Evolutionary conservation across 2,113 vertebrate species (phyloP).

Genomic region (Oncorhynchus clarkii): DNA sequence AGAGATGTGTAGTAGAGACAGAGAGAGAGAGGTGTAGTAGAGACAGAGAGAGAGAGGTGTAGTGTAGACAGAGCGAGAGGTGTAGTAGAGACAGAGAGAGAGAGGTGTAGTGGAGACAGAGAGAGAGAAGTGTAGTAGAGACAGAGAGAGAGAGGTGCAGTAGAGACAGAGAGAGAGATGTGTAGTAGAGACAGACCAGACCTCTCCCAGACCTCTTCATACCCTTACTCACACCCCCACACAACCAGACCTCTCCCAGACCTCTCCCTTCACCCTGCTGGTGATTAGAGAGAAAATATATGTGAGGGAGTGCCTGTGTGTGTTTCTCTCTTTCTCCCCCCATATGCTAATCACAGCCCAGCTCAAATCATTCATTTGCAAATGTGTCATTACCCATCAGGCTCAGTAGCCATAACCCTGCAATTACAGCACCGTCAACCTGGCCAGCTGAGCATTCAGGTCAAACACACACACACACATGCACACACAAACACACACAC

Average conservation of each 20-base stretch:
- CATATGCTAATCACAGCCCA: constrained; percentile 86
- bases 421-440: constrained; percentile 83
- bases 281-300: constrained; percentile 49
- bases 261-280: constrained; percentile 41
- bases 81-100: too few relatives aligned
- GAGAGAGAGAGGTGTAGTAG: too few relatives aligned
- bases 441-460: constrained; percentile 68
- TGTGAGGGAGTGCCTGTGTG: constrained; percentile 8
- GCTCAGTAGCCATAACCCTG: constrained; percentile 92
- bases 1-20: too few relatives aligned
- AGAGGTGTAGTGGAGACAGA: too few relatives aligned
- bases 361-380: constrained; percentile 98
- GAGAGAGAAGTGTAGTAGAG: too few relatives aligned
- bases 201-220: constrained; percentile 27
- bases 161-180: too few relatives aligned
- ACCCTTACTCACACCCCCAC: neutral
- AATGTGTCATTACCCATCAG: constrained; percentile 99
- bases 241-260: constrained; percentile 53
- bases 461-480: constrained; percentile 1
- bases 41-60: too few relatives aligned
- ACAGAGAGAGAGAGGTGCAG: too few relatives aligned
- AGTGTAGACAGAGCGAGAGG: too few relatives aligned
- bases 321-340: constrained; percentile 7
- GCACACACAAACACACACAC: constrained; percentile 8
- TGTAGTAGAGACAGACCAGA: too few relatives aligned